phyloP scores from a whole-genome alignment of 1,140 invertebrate species.

The Teleopsis dalmanni region DNA sequence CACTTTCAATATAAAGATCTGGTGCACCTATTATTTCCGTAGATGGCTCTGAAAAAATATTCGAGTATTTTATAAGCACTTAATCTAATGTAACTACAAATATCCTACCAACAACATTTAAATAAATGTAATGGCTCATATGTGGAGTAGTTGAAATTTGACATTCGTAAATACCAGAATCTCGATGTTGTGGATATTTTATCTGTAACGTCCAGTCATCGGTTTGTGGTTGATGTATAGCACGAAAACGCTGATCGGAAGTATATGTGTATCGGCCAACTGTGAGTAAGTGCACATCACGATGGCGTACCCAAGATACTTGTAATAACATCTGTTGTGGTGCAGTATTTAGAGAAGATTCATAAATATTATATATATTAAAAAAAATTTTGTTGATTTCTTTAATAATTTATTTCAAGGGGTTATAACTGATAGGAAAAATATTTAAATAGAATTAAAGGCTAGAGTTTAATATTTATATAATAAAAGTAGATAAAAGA shows the following conservation, averaged over 20 bases:
- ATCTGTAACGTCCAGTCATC: conserved; percentile 85
- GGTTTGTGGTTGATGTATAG: conserved; percentile 72
- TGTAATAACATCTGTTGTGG: conserved; percentile 71
- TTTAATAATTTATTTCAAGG: too few relatives aligned
- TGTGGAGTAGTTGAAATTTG: conserved; percentile 86
- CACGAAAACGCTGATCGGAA: conserved; percentile 79
- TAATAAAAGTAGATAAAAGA: too few relatives aligned
- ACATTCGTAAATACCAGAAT: conserved; percentile 81
- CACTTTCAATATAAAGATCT: conserved; percentile 82
- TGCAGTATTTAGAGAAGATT: too few relatives aligned
- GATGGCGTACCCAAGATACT: conserved; percentile 82
- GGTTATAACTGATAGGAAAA: too few relatives aligned
- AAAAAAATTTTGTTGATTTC: too few relatives aligned
- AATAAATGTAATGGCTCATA: conserved; percentile 77
- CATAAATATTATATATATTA: too few relatives aligned
- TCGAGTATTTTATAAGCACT: not conserved
- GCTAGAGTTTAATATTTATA: too few relatives aligned
- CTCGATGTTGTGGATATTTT: conserved; percentile 73
- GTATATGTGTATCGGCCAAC: conserved; percentile 86
- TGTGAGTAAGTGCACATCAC: conserved; percentile 80
- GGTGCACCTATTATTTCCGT: conserved; percentile 83
- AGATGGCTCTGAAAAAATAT: conserved; percentile 65
- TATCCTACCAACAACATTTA: conserved; percentile 78
- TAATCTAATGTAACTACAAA: not conserved
- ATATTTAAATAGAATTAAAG: too few relatives aligned